A percentile compares a stretch with the other conserved stretches of the same genome.
Evolutionary conservation across 2,888 invertebrate species (phyloP).

Genomic region (Drosophila picticornis): DNA sequence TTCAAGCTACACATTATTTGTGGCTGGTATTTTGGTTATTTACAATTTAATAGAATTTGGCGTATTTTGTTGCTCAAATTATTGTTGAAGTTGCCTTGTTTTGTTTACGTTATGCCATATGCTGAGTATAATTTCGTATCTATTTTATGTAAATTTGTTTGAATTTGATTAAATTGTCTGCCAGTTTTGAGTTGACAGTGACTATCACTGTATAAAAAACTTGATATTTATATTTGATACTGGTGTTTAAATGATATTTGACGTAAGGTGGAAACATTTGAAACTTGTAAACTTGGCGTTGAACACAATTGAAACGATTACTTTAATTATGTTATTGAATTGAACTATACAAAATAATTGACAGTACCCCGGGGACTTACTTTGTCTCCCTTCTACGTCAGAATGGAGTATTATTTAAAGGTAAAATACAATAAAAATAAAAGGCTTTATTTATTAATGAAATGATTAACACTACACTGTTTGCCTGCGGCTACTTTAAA

Average conservation of each 20-base stretch:
- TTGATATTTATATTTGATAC: background rate
- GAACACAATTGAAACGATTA: background rate
- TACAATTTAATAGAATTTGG: conserved; percentile 52
- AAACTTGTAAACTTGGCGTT: background rate
- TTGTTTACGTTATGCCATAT: background rate
- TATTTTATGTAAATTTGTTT: background rate
- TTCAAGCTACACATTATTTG: conserved; percentile 22
- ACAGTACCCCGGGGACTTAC: background rate
- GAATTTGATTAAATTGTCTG: background rate
- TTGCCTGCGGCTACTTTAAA: background rate
- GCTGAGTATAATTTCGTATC: background rate
- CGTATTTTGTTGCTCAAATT: conserved; percentile 12
- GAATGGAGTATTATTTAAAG: background rate
- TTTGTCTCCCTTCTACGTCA: background rate
- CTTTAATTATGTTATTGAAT: background rate
- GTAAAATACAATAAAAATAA: too few relatives aligned
- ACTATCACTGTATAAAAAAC: background rate
- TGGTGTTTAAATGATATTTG: background rate
- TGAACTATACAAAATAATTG: background rate
- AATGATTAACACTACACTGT: background rate
- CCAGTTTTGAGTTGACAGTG: background rate
- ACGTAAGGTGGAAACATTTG: background rate
- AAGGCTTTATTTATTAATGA: background rate
- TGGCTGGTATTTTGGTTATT: conserved; percentile 35
- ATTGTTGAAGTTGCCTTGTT: background rate